Base-by-base conservation (phyloP, 2,888 invertebrate genomes). In the Alcis repandata region DNA sequence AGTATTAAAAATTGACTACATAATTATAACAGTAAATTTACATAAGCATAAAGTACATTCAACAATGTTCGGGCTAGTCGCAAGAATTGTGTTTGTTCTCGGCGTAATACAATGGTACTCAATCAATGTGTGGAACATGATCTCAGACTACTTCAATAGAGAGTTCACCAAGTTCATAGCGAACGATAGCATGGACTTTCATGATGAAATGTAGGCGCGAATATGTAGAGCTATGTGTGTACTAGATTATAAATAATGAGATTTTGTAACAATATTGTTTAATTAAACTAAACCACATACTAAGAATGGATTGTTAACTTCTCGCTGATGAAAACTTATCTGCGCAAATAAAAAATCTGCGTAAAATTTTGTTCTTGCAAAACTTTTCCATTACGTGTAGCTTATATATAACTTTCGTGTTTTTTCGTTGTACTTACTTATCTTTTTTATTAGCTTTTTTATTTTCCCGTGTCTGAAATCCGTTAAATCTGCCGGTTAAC, bases 61-160 rank as follows among this genome's bases (percentile, higher is more conserved):
- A 20, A 85, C 66, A 76, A 96, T 96, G 96, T 85, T 97, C 71
- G 94, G 94, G 0, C 79, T 95, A 41, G 79, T 95, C 43, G 92
- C 96, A 73, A 95, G 96, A 70, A 93, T 95, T 13, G 82, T 96
- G 64, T 92, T 96, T 73, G 94, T 97, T 1, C 72, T 97, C 6
- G 93, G 95, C 40, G 91, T 97, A n/a, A 92, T 97, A 74, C 88
- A 95, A 61, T 96, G 96, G 95, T 97, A 97, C 85, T 95, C 95
- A 58, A 79, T 94, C 33, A 95, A 94, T 71, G 94, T 97, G 59
- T 95, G 96, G 94, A 95, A 94, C 73, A 91, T 96, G 89, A 96
- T 97, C 75, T 95, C 96, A 71, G 95, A 95, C 70, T 96, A 97
- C 85, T 97, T 97, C 81, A 95, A 95, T 70, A 94, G 94, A 43